phyloP scores from a whole-genome alignment of 2,113 vertebrate genomes.

The Nannospalax galili region DNA sequence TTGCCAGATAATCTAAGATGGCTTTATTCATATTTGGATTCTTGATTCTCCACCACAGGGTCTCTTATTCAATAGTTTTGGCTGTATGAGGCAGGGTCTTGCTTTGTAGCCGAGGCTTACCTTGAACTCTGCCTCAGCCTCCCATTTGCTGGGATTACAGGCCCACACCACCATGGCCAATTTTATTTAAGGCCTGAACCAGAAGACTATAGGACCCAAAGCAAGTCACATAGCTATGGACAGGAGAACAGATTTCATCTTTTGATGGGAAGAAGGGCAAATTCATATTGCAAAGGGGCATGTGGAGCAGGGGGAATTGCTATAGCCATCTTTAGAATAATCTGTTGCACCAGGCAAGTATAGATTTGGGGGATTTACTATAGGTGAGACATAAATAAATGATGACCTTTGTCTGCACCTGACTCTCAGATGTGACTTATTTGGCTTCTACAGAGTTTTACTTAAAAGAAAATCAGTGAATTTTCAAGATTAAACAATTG shows the following conservation, averaged over 20 bases:
- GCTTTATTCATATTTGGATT: not conserved
- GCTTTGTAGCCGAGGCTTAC: not conserved
- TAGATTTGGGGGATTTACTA: not conserved
- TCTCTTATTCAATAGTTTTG: not conserved
- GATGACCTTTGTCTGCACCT: not conserved
- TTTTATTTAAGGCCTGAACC: not conserved
- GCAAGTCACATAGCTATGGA: not conserved
- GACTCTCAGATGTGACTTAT: not conserved
- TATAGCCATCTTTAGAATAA: conserved; percentile 1
- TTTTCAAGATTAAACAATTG: not conserved
- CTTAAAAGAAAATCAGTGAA: not conserved
- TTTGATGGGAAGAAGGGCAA: not conserved
- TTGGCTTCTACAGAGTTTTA: conserved; percentile 1
- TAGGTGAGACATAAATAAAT: conserved; percentile 18
- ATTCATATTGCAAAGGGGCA: not conserved
- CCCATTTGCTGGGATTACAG: not conserved
- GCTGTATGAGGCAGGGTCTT: not conserved
- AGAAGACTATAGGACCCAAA: not conserved
- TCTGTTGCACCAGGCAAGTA: not conserved
- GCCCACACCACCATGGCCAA: not conserved
- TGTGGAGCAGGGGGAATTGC: not conserved
- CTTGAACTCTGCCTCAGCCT: not conserved
- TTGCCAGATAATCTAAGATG: not conserved
- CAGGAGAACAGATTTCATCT: not conserved
- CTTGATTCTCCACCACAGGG: not conserved